Base-by-base conservation (phyloP, 2,888 invertebrate genomes). In the Gonocerus acuteangulatus region DNA sequence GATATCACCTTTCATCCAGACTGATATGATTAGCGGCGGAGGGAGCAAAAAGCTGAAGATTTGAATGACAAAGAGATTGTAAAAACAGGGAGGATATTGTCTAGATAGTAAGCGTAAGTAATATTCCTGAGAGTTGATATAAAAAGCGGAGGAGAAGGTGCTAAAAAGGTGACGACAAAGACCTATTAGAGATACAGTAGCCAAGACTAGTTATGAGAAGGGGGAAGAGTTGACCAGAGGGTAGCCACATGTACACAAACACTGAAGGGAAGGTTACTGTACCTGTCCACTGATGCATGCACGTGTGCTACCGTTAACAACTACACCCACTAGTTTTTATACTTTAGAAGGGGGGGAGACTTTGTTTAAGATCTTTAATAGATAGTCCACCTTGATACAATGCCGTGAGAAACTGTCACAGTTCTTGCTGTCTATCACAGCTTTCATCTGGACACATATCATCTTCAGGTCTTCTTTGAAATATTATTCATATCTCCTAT, bases 401-500 rank as follows among this genome's bases (percentile, higher is more conserved):
- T 51, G 32, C 51, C 51, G 51, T 51, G 51, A 51, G 27, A 27
- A 27, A 27, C 4, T 27, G 27, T 6, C 27, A 27, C 27, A 27
- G 27, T 4, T 27, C 4, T 4, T 6, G 27, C 27, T 27, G 27
- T 27, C 27, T 27, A 9, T 27, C 27, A 27, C 27, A n/a, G n/a
- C 27, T 27, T 4, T 4, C 27, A 27, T 6, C 27, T 27, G 27
- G 4, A 6, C 27, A 27, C 4, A 27, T 27, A 27, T 27, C 27
- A 27, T 27, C 27, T 27, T 27, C 27, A 27, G 27, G 4, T 27
- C 4, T 1, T 1, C 48, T 34, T 18, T 51, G 13, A 34, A 51
- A 36, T 34, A 51, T 51, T 51, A 51, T 51, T 51, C 51, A 51
- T 51, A 51, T 51, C 51, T 51, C 19, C n/a, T 23, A 51, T 51